A percentile compares a stretch with the other conserved stretches of the same genome.
phyloP scores from a whole-genome alignment of 2,888 invertebrate genomes.

The Ophonus ardosiacus region DNA sequence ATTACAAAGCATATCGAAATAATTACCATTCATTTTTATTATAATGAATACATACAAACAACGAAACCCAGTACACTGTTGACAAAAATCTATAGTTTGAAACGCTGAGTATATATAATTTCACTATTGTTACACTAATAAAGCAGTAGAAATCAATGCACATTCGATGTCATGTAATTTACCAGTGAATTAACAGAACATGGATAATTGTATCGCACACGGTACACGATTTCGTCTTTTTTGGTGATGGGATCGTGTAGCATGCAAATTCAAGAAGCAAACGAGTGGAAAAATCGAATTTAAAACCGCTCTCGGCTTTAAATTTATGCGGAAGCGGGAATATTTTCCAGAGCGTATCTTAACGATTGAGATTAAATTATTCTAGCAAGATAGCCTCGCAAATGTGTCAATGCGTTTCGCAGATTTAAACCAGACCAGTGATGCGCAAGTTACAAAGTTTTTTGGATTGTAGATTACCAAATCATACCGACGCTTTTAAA shows the following conservation, averaged over 20 bases:
- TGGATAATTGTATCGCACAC: not conserved
- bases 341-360: conserved; percentile 26
- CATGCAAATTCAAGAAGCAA: conserved; percentile 32
- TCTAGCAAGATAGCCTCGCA: not conserved
- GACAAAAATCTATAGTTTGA: not conserved
- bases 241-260: conserved; percentile 15
- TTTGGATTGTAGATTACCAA: too few relatives aligned
- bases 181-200: conserved; percentile 31
- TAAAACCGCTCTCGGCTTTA: conserved; percentile 3
- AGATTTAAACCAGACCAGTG: not conserved
- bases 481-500: too few relatives aligned
- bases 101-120: conserved; percentile 8
- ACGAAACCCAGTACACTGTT: not conserved
- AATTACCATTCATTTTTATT: conserved; percentile 31
- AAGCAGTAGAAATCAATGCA: conserved; percentile 31
- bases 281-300: conserved; percentile 41
- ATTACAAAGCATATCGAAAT: conserved; percentile 34
- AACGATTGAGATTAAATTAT: conserved; percentile 30
- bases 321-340: conserved; percentile 39
- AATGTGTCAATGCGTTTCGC: conserved; percentile 2
- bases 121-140: conserved; percentile 32
- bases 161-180: conserved; percentile 19
- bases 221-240: conserved; percentile 28
- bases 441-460: too few relatives aligned
- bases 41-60: conserved; percentile 14